A percentile compares a stretch with the other conserved stretches of the same genome.
phyloP scores from a whole-genome alignment of 2,797 vertebrate species.

The Muscicapa comitata region DNA sequence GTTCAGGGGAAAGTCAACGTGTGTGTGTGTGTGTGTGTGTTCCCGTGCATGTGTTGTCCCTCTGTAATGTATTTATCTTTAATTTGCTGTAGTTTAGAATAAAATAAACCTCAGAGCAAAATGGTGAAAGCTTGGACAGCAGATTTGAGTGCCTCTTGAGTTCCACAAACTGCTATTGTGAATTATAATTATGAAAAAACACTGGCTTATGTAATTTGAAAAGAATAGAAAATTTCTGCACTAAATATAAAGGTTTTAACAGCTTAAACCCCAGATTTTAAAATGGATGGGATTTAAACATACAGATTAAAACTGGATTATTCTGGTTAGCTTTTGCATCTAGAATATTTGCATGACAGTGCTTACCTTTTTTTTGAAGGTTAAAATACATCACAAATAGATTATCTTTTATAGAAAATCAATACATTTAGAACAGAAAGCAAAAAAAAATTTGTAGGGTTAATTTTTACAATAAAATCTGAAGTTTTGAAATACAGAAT shows the following conservation, averaged over 20 bases:
- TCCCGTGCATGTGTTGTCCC: background rate
- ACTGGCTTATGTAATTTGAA: background rate
- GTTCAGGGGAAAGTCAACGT: background rate
- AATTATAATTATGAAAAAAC: background rate
- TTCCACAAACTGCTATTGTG: background rate
- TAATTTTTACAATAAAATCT: background rate
- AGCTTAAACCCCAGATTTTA: background rate
- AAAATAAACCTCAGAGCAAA: background rate
- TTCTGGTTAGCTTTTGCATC: background rate
- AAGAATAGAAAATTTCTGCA: background rate
- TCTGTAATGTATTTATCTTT: background rate
- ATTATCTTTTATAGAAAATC: background rate
- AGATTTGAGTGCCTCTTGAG: background rate
- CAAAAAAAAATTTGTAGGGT: fast-evolving
- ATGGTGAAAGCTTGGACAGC: background rate
- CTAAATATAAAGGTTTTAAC: background rate
- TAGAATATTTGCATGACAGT: background rate
- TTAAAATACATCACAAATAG: background rate
- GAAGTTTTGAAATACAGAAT: background rate
- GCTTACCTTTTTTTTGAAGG: background rate
- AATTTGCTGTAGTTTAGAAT: background rate
- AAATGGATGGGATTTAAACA: background rate
- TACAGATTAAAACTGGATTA: background rate
- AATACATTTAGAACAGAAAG: background rate
- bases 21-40: background rate